Base-by-base conservation (phyloP, 2,797 vertebrate species). In the Gallinago solitaria region DNA sequence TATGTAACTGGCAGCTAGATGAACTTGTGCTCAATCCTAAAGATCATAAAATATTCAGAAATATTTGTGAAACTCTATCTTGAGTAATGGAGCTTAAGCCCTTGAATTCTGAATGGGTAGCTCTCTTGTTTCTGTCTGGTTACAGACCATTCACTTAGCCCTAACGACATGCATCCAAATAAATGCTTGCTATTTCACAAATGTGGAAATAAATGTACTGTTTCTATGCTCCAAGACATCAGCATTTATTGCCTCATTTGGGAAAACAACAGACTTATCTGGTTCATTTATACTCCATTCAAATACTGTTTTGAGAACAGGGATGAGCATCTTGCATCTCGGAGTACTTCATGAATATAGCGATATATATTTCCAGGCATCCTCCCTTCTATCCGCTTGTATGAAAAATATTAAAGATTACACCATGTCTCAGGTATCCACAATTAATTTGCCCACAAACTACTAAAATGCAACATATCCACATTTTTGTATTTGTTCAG, bases 1-100 rank as follows among this genome's bases (percentile, higher is more conserved):
- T 97, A 96, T 89, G 74, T 95, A 97, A 96, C 90, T 93, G 87
- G 87, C 82, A 97, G 83, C 90, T 51, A 90, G 73, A 95, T 91
- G 95, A 94, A 95, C 95, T 95, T 71, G 78, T 84, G 45, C 70
- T 91, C 85, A 79, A 91, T 94, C 87, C 76, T 83, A 63, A 95
- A 93, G 57, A 91, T 90, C 67, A 87, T 85, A 92, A 96, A 92
- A 92, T 91, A 97, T 69, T 95, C 91, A 96, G 92, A 94, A 95
- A 92, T 93, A 93, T 90, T 95, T 91, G 83, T 91, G 91, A 88
- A 85, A 93, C 75, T 87, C 91, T 93, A n/a, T 86, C 85, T 95
- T 43, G 67, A 95, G 79, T 91, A 87, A 83, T 69, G 65, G 33
- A 90, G 71, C 20, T 93, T 76, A 69, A 93, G 56, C 53, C n/a